Evolutionary conservation across 2,888 invertebrate genomes (phyloP), one percentile per base, ranked within the genome.

Genomic region (Capitulum mitella): DNA sequence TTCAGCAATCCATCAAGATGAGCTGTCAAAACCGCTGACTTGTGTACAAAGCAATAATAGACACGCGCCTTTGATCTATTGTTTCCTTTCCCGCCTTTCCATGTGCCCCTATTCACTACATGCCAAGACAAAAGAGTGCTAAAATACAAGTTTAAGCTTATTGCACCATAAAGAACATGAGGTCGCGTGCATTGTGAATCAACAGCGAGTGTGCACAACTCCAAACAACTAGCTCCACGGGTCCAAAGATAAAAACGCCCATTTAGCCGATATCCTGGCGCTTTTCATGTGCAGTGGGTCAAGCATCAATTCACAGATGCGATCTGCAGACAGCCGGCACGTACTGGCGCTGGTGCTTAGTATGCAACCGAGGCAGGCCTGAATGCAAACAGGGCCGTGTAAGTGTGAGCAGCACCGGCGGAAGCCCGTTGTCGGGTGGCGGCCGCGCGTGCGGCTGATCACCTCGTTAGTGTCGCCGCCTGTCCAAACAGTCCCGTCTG

Each of bases 21-120:
- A 22, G 37, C 70, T 70, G 70, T 70, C 70, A 70, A 37, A 34
- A 37, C 37, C 16, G 70, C 70, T 70, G 70, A 70, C 70, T 70
- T 70, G 70, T 70, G 70, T 70, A 70, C 70, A 70, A 37, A 70
- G 22, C 70, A 34, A 70, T 70, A 70, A 70, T 37, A 8, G 70
- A 70, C 70, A 70, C 22, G 22, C 0, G 6, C 37, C 37, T 70
- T 37, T 70, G 70, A 70, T 37, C 37, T 26, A 70, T 70, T 70
- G 70, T 70, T 37, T 70, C 70, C 26, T 3, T 2, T 19, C 14
- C 61, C 61, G 61, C 61, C 61, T n/a, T n/a, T 32, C 61, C 32
- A n/a, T n/a, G 61, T 12, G 29, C 22, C 29, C 16, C 12, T 14
- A 61, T 32, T 61, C 54, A 54, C 54, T n/a, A 2, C 2, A 51